These are phyloP conservation scores for Meriones unguiculatus DNA, from an alignment of 2,113 vertebrate genomes.

Conservation along the genomic window DNA sequence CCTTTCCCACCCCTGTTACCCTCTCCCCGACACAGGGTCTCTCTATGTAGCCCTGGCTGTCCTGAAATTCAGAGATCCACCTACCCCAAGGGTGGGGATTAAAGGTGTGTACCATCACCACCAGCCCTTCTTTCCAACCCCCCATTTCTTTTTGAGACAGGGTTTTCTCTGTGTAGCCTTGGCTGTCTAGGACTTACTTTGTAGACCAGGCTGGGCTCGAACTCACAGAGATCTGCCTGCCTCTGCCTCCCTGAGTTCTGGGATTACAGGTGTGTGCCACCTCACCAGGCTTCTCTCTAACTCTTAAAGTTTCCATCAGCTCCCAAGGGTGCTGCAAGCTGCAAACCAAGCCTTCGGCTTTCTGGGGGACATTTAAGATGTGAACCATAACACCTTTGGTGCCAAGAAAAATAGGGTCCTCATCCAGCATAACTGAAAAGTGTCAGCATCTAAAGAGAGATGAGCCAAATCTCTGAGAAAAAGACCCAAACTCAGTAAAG, in stretches of 20 bases:
- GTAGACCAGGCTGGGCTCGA: background rate
- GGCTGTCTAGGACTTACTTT: background rate
- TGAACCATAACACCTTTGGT: background rate
- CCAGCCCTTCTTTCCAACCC: background rate
- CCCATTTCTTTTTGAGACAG: background rate
- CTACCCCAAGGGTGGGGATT: too few relatives aligned
- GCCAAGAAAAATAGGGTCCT: background rate
- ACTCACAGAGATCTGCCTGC: background rate
- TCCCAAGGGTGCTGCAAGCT: too few relatives aligned
- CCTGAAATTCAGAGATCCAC: background rate
- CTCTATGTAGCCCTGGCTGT: background rate
- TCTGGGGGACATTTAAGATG: background rate
- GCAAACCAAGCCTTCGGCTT: background rate
- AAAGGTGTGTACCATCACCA: too few relatives aligned
- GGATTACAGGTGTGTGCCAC: background rate
- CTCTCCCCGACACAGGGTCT: background rate
- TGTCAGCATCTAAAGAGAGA: background rate
- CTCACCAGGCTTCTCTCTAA: background rate
- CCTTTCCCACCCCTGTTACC: background rate
- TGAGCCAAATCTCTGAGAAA: background rate
- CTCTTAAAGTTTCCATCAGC: background rate
- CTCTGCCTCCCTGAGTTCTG: background rate
- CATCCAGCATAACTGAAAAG: background rate
- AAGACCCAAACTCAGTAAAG: background rate
- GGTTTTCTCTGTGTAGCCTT: background rate